Evolutionary conservation across 2,797 vertebrate species (phyloP).

Genomic region (Crypturellus tataupa): DNA sequence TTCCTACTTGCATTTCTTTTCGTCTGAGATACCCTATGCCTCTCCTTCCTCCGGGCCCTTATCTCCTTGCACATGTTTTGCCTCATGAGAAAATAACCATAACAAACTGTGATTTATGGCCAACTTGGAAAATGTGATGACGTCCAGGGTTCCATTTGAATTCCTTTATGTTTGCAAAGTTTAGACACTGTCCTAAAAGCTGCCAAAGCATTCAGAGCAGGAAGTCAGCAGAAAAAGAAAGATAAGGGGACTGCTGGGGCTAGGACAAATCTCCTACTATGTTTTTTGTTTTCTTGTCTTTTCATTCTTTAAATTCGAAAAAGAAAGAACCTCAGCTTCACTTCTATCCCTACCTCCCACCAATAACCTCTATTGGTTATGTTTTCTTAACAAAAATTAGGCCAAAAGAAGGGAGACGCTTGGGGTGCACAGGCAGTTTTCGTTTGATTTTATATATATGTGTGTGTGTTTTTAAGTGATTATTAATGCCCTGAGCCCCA

Average conservation of each 20-base stretch:
- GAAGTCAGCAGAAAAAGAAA: conserved; percentile 45
- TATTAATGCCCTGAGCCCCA: not conserved
- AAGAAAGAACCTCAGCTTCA: not conserved
- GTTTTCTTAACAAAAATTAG: not conserved
- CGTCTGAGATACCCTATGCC: not conserved
- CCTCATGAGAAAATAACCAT: conserved; percentile 3
- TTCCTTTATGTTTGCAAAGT: conserved; percentile 19
- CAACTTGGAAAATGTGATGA: not conserved
- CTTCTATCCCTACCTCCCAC: not conserved
- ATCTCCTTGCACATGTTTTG: conserved; percentile 66
- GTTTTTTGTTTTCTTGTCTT: not conserved
- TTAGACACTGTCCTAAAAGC: not conserved
- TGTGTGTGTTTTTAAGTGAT: not conserved
- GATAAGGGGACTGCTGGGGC: conserved; percentile 14
- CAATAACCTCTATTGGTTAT: not conserved
- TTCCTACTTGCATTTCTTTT: conserved; percentile 33
- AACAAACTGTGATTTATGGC: conserved; percentile 52
- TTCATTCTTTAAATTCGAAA: not conserved
- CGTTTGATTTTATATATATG: not conserved
- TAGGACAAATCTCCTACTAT: not conserved
- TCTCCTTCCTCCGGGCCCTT: conserved; percentile 65
- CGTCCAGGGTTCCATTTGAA: not conserved
- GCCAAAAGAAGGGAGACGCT: not conserved
- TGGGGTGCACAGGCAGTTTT: not conserved
- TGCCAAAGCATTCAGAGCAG: conserved; percentile 42